These are phyloP conservation scores for Dendrolimus kikuchii DNA, from an alignment of 1,140 invertebrate species.

Conservation along the genomic window DNA sequence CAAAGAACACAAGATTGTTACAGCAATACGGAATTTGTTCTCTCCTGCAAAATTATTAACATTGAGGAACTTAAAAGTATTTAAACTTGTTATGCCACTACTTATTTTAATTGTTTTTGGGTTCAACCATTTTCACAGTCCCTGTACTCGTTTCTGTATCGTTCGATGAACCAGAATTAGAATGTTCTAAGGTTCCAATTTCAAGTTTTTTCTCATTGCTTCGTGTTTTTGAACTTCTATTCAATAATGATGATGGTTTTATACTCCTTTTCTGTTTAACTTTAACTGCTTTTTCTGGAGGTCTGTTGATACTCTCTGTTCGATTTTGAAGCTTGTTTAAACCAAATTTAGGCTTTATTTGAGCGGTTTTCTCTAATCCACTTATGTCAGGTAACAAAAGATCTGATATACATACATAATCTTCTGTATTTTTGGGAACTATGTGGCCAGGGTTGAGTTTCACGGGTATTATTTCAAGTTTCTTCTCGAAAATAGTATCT, in stretches of 20 bases:
- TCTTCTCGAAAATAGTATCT: slow-evolving; percentile 57
- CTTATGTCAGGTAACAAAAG: slow-evolving; percentile 46
- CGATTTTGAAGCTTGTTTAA: slow-evolving; percentile 57
- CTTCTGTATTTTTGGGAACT: slow-evolving; percentile 41
- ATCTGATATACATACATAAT: slow-evolving; percentile 51
- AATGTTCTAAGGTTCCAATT: slow-evolving; percentile 57
- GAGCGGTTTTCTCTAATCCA: slow-evolving; percentile 49
- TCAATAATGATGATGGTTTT: slow-evolving; percentile 41
- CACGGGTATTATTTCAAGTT: slow-evolving; percentile 60
- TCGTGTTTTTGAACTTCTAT: slow-evolving; percentile 30
- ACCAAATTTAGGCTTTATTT: slow-evolving; percentile 62
- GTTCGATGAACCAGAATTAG: slow-evolving; percentile 67
- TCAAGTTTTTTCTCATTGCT: slow-evolving; percentile 38
- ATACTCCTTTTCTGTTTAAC: slow-evolving; percentile 46
- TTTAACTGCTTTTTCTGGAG: slow-evolving; percentile 55
- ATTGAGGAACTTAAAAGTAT: too few relatives aligned
- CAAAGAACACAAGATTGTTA: too few relatives aligned
- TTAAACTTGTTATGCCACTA: too few relatives aligned
- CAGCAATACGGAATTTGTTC: too few relatives aligned
- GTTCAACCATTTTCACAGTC: slow-evolving; percentile 58
- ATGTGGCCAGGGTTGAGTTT: slow-evolving; percentile 43
- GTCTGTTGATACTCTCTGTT: slow-evolving; percentile 58
- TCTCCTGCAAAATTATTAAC: too few relatives aligned
- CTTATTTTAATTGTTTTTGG: slow-evolving; percentile 19
- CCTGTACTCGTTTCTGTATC: slow-evolving; percentile 70